Base-by-base conservation (phyloP, 1,140 invertebrate species). In the Streblospio benedicti region DNA sequence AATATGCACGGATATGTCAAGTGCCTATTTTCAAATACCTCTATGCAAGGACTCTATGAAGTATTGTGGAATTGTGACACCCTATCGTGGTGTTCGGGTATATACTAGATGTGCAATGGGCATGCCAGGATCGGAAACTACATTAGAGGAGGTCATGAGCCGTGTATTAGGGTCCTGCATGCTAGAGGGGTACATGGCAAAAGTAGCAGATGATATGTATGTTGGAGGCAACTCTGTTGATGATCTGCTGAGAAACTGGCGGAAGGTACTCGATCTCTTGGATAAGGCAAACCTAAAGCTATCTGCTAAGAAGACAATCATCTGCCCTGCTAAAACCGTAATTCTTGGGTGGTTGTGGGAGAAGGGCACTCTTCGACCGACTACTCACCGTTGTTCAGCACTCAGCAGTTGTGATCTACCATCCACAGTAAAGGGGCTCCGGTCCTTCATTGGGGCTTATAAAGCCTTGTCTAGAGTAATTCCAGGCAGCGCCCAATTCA, bases 111-210 rank as follows among this genome's bases (percentile, higher is more conserved):
- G 35, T 28, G 65, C 67, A 1, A 67, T 67, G 60, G 67, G 67
- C n/a, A n/a, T n/a, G n/a, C n/a, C n/a, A n/a, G n/a, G n/a, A n/a
- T n/a, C n/a, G n/a, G n/a, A n/a, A n/a, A 62, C 64, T 12, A 60
- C 63, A 31, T 47, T 65, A 25, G 67, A 67, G 33, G 67, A 69
- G 53, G 27, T 69, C 0, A 66, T 60, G 31, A 64, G 64, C 23
- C 45, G 64, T 0, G 64, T 69, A 12, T 27, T 69, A 5, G 62
- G 64, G 5, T 45, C 64, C 41, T 50, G 60, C 23, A 30, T 67
- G 28, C 56, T 64, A 47, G 63, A 67, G 32, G 64, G 66, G 2
- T 25, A 55, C 53, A 49, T 64, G 14, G 38, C 59, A 2, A 56
- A 64, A 33, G 23, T 64, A 1, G 58, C 62, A 2, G 55, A 61